These are phyloP conservation scores for Cataglyphis cursor DNA, from an alignment of 2,888 invertebrate species.

Conservation along the genomic window DNA sequence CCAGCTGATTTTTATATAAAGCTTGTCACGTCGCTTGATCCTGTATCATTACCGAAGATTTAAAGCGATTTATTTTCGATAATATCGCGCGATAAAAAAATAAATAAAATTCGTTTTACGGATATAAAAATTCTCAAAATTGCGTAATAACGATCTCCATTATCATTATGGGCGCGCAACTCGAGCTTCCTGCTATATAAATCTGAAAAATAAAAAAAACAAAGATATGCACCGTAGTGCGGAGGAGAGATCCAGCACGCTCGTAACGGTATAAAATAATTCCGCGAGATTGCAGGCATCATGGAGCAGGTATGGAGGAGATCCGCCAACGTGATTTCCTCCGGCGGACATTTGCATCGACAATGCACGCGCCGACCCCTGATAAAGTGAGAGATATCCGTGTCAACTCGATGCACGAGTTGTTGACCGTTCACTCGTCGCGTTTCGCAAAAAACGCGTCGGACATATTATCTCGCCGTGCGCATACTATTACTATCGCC, in stretches of 20 bases:
- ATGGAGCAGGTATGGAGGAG: conserved; percentile 32
- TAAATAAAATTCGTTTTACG: neutral
- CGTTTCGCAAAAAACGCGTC: conserved; percentile 64
- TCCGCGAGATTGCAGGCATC: conserved; percentile 34
- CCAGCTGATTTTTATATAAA: neutral
- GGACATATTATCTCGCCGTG: conserved; percentile 59
- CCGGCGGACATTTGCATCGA: conserved; percentile 66
- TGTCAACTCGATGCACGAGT: conserved; percentile 53
- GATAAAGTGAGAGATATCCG: conserved; percentile 68
- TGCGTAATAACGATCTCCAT: neutral
- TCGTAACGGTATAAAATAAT: conserved; percentile 43
- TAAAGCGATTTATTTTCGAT: neutral
- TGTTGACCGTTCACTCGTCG: conserved; percentile 35
- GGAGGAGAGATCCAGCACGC: neutral
- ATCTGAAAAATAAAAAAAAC: neutral
- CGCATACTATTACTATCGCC: conserved; percentile 60
- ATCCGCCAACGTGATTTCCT: conserved; percentile 46
- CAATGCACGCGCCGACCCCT: conserved; percentile 60
- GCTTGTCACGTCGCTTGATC: neutral
- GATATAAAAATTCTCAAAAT: too few relatives aligned
- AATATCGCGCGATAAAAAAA: too few relatives aligned
- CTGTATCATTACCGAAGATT: neutral
- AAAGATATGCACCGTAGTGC: neutral
- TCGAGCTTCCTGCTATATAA: conserved; percentile 19
- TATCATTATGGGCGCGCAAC: neutral